phyloP scores from a whole-genome alignment of 2,888 invertebrate species.

The Gortyna flavago region DNA sequence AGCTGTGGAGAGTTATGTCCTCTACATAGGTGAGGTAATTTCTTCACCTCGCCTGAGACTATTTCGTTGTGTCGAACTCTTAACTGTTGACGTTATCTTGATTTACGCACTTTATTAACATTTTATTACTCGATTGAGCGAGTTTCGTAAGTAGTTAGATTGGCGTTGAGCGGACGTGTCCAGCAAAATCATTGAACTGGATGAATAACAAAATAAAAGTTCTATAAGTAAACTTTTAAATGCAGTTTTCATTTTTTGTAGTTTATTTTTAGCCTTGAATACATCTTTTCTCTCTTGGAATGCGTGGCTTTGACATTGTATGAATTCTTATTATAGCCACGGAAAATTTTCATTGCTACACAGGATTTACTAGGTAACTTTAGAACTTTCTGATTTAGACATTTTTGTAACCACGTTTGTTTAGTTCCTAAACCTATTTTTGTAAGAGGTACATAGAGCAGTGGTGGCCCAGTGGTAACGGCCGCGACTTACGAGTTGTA shows the following conservation, averaged over 20 bases:
- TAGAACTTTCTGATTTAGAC: neutral
- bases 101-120: slow-evolving; percentile 88
- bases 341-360: neutral
- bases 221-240: slow-evolving; percentile 16
- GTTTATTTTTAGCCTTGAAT: slow-evolving; percentile 5
- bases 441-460: neutral
- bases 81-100: slow-evolving; percentile 88
- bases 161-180: slow-evolving; percentile 47
- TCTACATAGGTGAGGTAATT: slow-evolving; percentile 80
- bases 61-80: slow-evolving; percentile 84
- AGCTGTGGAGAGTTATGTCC: slow-evolving; percentile 79
- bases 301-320: neutral
- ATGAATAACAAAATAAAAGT: slow-evolving; percentile 30
- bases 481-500: too few relatives aligned
- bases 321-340: neutral
- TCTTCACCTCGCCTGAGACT: slow-evolving; percentile 81
- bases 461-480: too few relatives aligned
- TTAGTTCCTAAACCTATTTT: neutral
- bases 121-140: slow-evolving; percentile 85
- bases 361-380: too few relatives aligned
- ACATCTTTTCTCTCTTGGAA: neutral
- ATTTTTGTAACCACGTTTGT: neutral
- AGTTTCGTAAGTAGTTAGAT: slow-evolving; percentile 76
- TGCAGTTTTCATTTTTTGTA: neutral
- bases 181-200: slow-evolving; percentile 60